phyloP scores from a whole-genome alignment of 2,113 vertebrate species.

The Crotophaga sulcirostris region DNA sequence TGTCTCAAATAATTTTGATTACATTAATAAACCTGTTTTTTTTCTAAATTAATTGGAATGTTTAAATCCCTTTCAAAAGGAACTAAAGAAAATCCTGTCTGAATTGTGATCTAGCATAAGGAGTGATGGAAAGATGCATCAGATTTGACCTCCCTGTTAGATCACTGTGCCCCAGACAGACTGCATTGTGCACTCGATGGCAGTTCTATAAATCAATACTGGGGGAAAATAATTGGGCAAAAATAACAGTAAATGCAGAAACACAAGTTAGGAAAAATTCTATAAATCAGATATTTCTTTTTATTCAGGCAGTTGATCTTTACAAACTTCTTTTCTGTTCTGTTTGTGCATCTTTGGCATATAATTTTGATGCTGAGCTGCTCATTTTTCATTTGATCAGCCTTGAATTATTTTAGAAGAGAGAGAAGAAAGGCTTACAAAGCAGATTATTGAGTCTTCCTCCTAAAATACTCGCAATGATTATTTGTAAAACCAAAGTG shows the following conservation, averaged over 20 bases:
- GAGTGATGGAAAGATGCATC: not conserved
- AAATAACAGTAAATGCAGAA: not conserved
- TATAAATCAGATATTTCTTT: not conserved
- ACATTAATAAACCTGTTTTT: not conserved
- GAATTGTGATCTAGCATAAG: not conserved
- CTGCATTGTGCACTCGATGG: accelerated
- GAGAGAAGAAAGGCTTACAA: not conserved
- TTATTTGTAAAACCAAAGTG: not conserved
- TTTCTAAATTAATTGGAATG: not conserved
- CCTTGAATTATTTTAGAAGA: not conserved
- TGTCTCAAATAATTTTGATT: not conserved
- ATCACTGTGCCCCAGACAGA: not conserved
- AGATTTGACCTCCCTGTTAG: not conserved
- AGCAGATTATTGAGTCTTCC: not conserved
- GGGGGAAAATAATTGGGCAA: accelerated
- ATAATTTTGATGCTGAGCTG: not conserved
- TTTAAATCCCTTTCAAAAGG: not conserved
- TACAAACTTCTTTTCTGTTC: not conserved
- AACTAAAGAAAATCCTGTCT: not conserved
- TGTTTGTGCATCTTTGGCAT: not conserved
- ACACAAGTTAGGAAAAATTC: not conserved
- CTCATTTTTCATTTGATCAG: not conserved
- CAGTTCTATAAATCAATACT: not conserved
- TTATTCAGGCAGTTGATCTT: not conserved
- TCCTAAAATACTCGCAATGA: not conserved